These are phyloP conservation scores for Peromyscus leucopus DNA, from an alignment of 2,113 vertebrate genomes.

Conservation along the genomic window DNA sequence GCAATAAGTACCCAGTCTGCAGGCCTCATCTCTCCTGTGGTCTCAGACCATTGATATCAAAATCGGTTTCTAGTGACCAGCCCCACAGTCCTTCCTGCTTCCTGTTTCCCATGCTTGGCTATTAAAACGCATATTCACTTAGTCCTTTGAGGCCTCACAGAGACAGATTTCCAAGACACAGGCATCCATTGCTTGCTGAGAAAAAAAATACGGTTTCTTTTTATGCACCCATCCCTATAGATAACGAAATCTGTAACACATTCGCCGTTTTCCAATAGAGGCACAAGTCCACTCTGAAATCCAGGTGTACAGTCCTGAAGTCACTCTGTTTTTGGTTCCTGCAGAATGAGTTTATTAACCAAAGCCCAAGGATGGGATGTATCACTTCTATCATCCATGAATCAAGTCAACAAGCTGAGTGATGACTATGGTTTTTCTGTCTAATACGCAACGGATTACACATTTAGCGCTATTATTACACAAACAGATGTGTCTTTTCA, in stretches of 20 bases:
- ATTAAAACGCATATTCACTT: constrained; percentile 45
- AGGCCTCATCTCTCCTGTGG: constrained; percentile 33
- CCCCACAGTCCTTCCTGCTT: constrained; percentile 57
- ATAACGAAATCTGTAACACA: constrained; percentile 62
- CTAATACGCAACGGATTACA: constrained; percentile 48
- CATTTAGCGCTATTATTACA: constrained; percentile 73
- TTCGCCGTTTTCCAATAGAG: background rate
- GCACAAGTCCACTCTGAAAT: constrained; percentile 16
- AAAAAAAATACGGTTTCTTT: constrained; percentile 23
- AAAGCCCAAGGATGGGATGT: constrained; percentile 20
- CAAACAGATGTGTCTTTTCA: constrained; percentile 75
- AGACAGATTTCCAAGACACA: constrained; percentile 76
- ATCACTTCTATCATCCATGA: constrained; percentile 21
- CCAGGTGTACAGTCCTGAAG: constrained; percentile 27
- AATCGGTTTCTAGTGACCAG: constrained; percentile 62
- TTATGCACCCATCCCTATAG: constrained; percentile 61
- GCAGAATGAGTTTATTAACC: constrained; percentile 42
- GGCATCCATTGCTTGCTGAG: constrained; percentile 62
- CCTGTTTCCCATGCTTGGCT: constrained; percentile 2
- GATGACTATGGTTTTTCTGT: constrained; percentile 53
- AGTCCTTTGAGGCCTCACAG: constrained; percentile 41
- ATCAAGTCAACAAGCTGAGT: constrained; percentile 45
- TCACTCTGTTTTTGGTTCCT: constrained; percentile 28
- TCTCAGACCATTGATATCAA: constrained; percentile 58
- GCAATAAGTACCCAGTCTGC: constrained; percentile 4